Evolutionary conservation across 2,888 invertebrate genomes (phyloP).

Genomic region (Drosophila buzzatii): DNA sequence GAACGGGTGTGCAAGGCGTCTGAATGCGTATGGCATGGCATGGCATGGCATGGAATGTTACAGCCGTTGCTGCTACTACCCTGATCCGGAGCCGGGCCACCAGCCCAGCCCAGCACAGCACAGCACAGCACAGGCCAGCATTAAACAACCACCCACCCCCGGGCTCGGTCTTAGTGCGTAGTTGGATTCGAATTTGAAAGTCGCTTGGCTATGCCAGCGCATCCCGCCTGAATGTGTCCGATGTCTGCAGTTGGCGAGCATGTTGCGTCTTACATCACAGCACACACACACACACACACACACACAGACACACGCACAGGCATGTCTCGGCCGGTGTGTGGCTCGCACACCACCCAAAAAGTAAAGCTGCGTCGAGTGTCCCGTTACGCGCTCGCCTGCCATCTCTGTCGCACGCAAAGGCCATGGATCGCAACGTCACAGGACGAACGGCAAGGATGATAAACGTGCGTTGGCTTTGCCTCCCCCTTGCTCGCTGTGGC

Average conservation of each 20-base stretch:
- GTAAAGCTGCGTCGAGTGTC: constrained; percentile 33
- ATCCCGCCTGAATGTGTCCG: constrained; percentile 6
- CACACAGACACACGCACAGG: background rate
- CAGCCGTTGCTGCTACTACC: constrained; percentile 44
- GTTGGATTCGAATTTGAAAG: constrained; percentile 56
- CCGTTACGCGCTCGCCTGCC: constrained; percentile 46
- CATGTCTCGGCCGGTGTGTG: constrained; percentile 3
- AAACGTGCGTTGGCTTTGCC: constrained; percentile 33
- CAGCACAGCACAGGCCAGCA: background rate
- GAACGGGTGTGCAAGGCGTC: constrained; percentile 27
- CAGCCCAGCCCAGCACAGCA: background rate
- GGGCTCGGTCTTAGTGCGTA: constrained; percentile 39
- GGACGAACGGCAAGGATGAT: constrained; percentile 47
- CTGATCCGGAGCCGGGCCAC: constrained; percentile 14
- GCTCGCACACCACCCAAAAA: constrained; percentile 23
- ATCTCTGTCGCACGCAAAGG: constrained; percentile 21
- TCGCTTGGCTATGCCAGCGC: constrained; percentile 20
- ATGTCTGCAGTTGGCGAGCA: constrained; percentile 7
- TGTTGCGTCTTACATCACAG: constrained; percentile 10
- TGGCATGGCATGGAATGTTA: constrained; percentile 39
- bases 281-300: background rate
- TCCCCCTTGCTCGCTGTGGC: background rate
- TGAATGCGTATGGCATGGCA: constrained; percentile 42
- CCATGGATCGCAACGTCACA: constrained; percentile 56
- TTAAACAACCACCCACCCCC: constrained; percentile 63